Evolutionary conservation across 2,797 vertebrate species (phyloP), one percentile per base, ranked within the genome.

Genomic region (Botia kubotai): DNA sequence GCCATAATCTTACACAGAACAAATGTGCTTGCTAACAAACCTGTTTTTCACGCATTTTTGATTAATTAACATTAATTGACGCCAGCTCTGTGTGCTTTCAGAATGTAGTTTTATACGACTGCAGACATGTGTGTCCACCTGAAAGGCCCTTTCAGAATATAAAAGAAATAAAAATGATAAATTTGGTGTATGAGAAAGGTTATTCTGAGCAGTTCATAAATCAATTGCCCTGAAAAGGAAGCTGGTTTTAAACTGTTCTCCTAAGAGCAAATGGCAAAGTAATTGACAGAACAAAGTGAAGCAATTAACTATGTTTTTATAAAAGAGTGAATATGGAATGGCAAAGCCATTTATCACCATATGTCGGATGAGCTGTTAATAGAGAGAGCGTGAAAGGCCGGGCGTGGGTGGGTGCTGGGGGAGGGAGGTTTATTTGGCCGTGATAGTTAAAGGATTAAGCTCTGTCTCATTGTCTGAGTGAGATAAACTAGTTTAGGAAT

Each of bases 201-300:
- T 87, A 84, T 72, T 78, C 82, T 60, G 83, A 88, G 86, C 82
- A 80, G 89, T 87, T 87, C 87, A 89, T 92, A 91, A 92, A 94
- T 93, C 91, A 92, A 86, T 86, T 86, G 67, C 82, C 26, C 71
- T 83, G 76, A 78, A 79, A 69, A 62, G 80, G 43, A 60, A 87
- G 60, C 70, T 36, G 11, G 86, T 82, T 89, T 84, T 89, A 90
- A 84, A 73, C 75, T 14, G 70, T 87, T 82, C 77, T 86, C 81
- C 77, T 79, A 75, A 90, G 83, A 39, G 2, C 7, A 84, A 85
- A 84, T 81, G 81, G 84, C 87, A 82, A 89, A 86, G 89, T 89
- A 89, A 90, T 84, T 89, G 87, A 89, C 86, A 80, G 87, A 91
- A 91, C 87, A 92, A 93, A 92, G 91, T 86, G 82, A 93, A 84